Conservation (phyloP, 2,113 vertebrate species). For the Myanophis thanlyinensis region DNA sequence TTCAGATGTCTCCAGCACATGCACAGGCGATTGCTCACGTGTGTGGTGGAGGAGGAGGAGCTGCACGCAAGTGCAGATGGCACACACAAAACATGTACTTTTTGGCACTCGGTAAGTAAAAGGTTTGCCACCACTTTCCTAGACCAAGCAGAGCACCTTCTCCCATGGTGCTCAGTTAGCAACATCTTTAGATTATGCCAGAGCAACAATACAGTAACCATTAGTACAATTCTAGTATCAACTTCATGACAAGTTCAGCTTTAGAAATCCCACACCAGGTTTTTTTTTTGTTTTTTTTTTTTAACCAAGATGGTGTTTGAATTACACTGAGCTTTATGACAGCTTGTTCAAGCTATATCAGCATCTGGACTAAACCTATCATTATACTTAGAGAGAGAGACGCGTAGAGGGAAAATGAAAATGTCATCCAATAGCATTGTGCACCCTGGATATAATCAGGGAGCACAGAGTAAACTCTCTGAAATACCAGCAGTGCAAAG, state of each 20-base stretch:
- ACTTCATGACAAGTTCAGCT: not conserved
- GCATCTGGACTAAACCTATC: not conserved
- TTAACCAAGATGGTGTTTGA: not conserved
- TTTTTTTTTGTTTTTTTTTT: not conserved
- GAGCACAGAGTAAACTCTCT: not conserved
- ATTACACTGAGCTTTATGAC: not conserved
- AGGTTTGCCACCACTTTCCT: too few relatives aligned
- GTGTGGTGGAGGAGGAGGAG: too few relatives aligned
- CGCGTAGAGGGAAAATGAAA: not conserved
- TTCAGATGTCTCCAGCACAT: too few relatives aligned
- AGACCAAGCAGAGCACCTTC: not conserved
- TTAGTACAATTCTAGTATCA: not conserved
- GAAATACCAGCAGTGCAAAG: slow-evolving; percentile 23
- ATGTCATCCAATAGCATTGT: slow-evolving; percentile 3
- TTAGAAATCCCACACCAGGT: not conserved
- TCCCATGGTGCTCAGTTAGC: not conserved
- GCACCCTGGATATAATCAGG: slow-evolving; percentile 1
- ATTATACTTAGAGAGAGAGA: not conserved
- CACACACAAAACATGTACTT: too few relatives aligned
- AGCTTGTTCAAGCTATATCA: not conserved
- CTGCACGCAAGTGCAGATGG: too few relatives aligned
- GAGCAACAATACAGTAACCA: not conserved
- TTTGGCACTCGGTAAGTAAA: too few relatives aligned
- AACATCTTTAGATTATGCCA: not conserved
- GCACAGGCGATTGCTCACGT: too few relatives aligned